phyloP scores from a whole-genome alignment of 1,140 invertebrate species.

The Araneus ventricosus region DNA sequence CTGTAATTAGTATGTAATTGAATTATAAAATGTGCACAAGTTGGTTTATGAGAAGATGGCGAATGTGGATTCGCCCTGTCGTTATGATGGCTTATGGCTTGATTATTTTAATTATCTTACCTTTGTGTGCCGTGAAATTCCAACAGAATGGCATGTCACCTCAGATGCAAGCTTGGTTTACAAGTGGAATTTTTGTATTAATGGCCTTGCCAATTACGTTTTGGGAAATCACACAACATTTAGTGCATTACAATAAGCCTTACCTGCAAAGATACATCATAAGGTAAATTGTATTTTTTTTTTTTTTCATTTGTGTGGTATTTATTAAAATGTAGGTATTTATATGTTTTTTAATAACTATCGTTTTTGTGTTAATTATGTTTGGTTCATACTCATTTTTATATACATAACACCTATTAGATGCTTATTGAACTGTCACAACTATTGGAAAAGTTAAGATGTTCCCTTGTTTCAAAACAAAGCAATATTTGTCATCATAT shows the following conservation, averaged over 20 bases:
- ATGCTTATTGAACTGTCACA: too few species aligned
- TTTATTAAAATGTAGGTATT: background rate
- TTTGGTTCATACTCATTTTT: too few species aligned
- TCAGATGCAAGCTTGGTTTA: conserved; percentile 86
- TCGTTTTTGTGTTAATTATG: too few species aligned
- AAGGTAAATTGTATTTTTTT: conserved; percentile 83
- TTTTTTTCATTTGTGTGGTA: background rate
- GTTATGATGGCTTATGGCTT: conserved; percentile 89
- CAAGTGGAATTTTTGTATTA: conserved; percentile 94
- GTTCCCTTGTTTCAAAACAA: too few species aligned
- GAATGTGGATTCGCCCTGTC: conserved; percentile 92
- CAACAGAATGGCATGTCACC: conserved; percentile 78
- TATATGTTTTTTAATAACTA: background rate
- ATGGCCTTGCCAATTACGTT: conserved; percentile 94
- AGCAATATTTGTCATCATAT: too few species aligned
- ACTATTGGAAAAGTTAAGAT: too few species aligned
- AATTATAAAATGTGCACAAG: conserved; percentile 48
- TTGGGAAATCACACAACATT: conserved; percentile 96
- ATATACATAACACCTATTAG: too few species aligned
- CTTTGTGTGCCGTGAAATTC: conserved; percentile 87
- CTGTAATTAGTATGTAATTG: background rate
- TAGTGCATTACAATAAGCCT: conserved; percentile 96
- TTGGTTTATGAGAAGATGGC: conserved; percentile 83
- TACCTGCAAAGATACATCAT: conserved; percentile 96
- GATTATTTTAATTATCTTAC: conserved; percentile 90